Base-by-base conservation (phyloP, 2,797 vertebrate species). In the Ambastaia sidthimunki region DNA sequence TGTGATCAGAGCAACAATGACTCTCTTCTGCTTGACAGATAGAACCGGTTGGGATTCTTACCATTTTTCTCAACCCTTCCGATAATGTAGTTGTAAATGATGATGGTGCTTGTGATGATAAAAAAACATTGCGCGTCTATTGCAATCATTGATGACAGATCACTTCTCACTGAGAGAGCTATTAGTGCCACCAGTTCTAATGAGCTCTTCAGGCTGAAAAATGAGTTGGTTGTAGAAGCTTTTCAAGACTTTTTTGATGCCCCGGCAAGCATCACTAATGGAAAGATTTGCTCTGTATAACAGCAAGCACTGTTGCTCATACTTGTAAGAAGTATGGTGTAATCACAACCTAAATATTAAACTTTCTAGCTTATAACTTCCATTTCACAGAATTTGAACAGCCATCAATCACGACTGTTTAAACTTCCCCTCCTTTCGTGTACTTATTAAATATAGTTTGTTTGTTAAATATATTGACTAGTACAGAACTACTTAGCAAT, bases 1-100 rank as follows among this genome's bases (percentile, higher is more conserved):
- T 85, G 62, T 85, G 84, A 85, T 83, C 81, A 62, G 84, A 72
- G 78, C 71, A 81, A 60, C 80, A 73, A 75, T 76, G 71, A 63
- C 65, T 52, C 41, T 44, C 78, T 69, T 62, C 37, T 21, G 47
- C 74, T 80, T 81, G 78, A 83, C 72, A 74, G 75, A 82, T 81
- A 71, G 48, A 76, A 59, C 7, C 75, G 80, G 47, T 80, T 71
- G 50, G 31, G 68, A 54, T 65, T 59, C 34, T 59, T 66, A 2
- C n/a, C 63, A 2, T 83, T 79, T 57, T 60, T 79, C 19, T 10
- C 60, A 67, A 47, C 25, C 50, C 71, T 67, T 37, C 59, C n/a
- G 68, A 65, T 52, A 48, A 65, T 19, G 6, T 31, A 25, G 18
- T 44, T 55, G 50, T 54, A 67, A 80, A 19, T 28, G 44, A 37